Evolutionary conservation across 2,113 vertebrate genomes (phyloP), one percentile per base, ranked within the genome.

Genomic region (Neogobius melanostomus): DNA sequence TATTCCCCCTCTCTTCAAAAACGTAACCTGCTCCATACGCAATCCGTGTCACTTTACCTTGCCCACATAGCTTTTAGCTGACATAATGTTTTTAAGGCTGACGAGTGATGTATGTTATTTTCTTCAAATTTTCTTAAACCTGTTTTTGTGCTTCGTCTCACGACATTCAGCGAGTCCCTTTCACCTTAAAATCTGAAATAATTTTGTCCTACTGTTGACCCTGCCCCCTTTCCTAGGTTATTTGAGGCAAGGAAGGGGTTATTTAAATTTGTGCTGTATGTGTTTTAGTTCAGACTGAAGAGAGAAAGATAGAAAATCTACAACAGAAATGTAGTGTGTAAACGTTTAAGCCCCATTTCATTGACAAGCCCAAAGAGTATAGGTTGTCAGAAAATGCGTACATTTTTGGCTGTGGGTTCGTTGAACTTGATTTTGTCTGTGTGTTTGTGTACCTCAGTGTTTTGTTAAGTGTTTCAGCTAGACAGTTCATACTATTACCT

Each of bases 41-140:
- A 53, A 8, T 28, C 12, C 15, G n/a, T 76, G 49, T 74, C 60
- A 56, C 16, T 67, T 82, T 54, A 47, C 8, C 44, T 63, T 46
- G 15, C 48, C 49, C n/a, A 28, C 6, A n/a, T 36, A 65, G 64
- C 72, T 4, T 64, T 65, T 68, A 74, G 59, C 69, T 63, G 12
- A 68, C 17, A 57, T 45, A 43, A 49, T 48, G 46, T 28, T 17
- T 21, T 62, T 69, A 28, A 64, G 10, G 62, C 62, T 64, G 45
- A 21, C 62, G 59, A 61, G 42, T 61, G 36, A n/a, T 43, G 6
- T 36, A 36, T 14, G 44, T 63, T 46, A 36, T 36, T 36, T 36
- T 36, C 28, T 15, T 64, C 6, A 3, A 11, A 60, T 44, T 53
- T 36, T 36, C 28, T 36, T 4, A 36, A 36, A 4, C 3, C 1